Conservation (phyloP, 2,113 vertebrate genomes). For the Rhodinocichla rosea region DNA sequence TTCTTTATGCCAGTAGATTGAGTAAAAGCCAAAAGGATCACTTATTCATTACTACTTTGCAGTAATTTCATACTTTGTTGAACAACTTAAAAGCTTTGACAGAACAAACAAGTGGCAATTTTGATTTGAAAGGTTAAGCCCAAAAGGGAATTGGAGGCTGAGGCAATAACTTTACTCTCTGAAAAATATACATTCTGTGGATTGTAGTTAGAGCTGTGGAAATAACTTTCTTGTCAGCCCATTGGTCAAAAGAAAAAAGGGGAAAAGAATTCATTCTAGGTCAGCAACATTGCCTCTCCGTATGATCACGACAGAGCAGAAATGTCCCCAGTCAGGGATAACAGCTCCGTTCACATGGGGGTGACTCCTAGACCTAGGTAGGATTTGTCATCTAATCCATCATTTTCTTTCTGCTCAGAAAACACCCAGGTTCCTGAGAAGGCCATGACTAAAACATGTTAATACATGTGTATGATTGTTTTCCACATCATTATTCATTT, state of each 20-base stretch:
- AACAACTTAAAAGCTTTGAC: conserved; percentile 25
- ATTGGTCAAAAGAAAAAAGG: not conserved
- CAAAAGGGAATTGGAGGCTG: not conserved
- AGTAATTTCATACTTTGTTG: conserved; percentile 14
- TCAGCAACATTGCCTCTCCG: not conserved
- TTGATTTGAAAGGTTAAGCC: conserved; percentile 19
- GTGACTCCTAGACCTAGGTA: not conserved
- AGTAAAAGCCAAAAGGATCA: conserved; percentile 22
- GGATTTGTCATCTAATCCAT: not conserved
- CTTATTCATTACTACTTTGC: not conserved
- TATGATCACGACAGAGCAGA: fast-evolving
- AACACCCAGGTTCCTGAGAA: not conserved
- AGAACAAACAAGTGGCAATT: conserved; percentile 32
- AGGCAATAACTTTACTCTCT: not conserved
- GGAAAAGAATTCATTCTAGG: not conserved
- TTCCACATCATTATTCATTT: not conserved
- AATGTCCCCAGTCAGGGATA: not conserved
- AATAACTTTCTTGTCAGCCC: not conserved
- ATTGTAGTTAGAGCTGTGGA: not conserved
- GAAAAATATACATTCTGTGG: not conserved
- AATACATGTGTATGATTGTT: not conserved
- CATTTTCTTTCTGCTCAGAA: not conserved
- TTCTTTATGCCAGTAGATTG: not conserved
- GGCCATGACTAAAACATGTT: not conserved
- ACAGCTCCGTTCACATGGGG: fast-evolving